These are phyloP conservation scores for Trachelus stipa DNA, from an alignment of 2,888 invertebrate species.

Conservation along the genomic window DNA sequence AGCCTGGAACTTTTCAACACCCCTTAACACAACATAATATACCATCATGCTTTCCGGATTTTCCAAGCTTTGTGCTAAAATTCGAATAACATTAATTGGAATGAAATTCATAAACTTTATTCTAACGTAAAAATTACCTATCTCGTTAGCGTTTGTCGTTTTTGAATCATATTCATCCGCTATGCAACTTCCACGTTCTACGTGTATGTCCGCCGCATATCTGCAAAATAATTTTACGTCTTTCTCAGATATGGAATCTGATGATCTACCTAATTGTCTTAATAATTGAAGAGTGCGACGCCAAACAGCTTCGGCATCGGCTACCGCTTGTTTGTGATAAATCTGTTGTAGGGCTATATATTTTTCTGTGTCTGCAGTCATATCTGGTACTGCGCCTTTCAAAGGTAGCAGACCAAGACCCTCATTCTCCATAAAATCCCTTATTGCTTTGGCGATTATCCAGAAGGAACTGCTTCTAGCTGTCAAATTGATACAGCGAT, in stretches of 20 bases:
- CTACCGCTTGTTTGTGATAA: conserved; percentile 84
- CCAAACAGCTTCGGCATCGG: conserved; percentile 85
- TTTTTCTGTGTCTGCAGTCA: conserved; percentile 94
- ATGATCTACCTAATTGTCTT: conserved; percentile 80
- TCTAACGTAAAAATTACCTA: conserved; percentile 62
- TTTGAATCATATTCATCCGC: conserved; percentile 83
- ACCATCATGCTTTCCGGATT: conserved; percentile 89
- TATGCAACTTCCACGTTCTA: conserved; percentile 84
- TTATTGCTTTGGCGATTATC: conserved; percentile 90
- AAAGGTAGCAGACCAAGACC: conserved; percentile 85
- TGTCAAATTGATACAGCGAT: conserved; percentile 81
- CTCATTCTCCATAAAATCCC: conserved; percentile 87
- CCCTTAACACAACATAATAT: conserved; percentile 89
- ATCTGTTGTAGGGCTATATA: conserved; percentile 91
- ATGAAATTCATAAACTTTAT: conserved; percentile 36
- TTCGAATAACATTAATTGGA: conserved; percentile 38
- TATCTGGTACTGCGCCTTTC: conserved; percentile 91
- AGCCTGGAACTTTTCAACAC: conserved; percentile 89
- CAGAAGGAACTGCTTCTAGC: conserved; percentile 88
- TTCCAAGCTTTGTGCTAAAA: conserved; percentile 77
- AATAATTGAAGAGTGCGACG: conserved; percentile 84
- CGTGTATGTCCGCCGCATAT: conserved; percentile 83
- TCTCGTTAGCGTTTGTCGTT: conserved; percentile 71
- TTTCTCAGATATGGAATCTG: conserved; percentile 79
- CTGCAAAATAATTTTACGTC: conserved; percentile 90